These are phyloP conservation scores for Antigone vipio DNA, from an alignment of 2,113 vertebrate genomes.

Conservation along the genomic window DNA sequence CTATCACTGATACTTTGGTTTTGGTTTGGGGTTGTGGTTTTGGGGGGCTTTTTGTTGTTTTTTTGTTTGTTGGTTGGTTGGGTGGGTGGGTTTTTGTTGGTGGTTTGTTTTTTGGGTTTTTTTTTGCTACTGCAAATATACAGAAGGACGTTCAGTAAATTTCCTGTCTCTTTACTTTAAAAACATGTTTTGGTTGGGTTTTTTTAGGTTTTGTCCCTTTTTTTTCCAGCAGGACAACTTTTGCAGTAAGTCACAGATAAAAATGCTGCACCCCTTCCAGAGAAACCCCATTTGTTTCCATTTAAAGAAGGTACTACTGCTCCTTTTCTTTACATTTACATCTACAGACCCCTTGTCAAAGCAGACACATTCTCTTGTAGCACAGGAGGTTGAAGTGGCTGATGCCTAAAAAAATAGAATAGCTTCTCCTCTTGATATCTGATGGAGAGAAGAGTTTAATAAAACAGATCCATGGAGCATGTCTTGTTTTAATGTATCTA, in stretches of 20 bases:
- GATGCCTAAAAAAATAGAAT: background rate
- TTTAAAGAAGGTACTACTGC: background rate
- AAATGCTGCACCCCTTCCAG: background rate
- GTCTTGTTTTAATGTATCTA: background rate
- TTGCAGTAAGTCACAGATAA: background rate
- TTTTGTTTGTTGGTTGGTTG: too few species aligned
- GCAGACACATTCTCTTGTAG: background rate
- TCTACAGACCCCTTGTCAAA: background rate
- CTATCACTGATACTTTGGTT: background rate
- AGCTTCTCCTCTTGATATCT: background rate
- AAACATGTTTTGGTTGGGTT: background rate
- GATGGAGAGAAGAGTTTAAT: background rate
- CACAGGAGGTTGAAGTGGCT: background rate
- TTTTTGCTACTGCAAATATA: background rate
- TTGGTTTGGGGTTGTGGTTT: too few species aligned
- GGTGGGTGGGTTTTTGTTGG: too few species aligned
- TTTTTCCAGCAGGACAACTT: background rate
- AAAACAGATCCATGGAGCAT: background rate
- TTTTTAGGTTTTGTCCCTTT: background rate
- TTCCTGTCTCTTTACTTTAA: background rate
- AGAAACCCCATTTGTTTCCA: background rate
- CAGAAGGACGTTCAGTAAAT: background rate
- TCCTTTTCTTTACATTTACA: background rate
- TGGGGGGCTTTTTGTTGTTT: too few species aligned
- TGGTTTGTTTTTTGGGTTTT: too few species aligned